Conservation (phyloP, 2,888 invertebrate genomes). For the Acronicta psi region DNA sequence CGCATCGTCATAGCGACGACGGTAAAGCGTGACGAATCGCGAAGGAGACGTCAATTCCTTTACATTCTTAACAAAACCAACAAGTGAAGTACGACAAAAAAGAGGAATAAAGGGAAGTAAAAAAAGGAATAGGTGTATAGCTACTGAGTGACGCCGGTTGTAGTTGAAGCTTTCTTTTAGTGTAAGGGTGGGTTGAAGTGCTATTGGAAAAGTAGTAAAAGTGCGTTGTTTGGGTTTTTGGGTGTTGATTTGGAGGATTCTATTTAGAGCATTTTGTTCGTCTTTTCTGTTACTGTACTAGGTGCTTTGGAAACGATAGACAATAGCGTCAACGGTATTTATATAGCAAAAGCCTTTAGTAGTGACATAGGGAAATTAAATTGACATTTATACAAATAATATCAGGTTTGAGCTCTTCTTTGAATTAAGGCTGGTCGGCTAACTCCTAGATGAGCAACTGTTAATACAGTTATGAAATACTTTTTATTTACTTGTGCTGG, state of each 20-base stretch:
- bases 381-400: too few relatives aligned
- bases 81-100: slow-evolving; percentile 78
- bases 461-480: too few relatives aligned
- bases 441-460: too few relatives aligned
- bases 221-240: slow-evolving; percentile 34
- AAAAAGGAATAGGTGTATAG: slow-evolving; percentile 56
- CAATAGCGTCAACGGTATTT: too few relatives aligned
- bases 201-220: slow-evolving; percentile 46
- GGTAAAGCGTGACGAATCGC: slow-evolving; percentile 82
- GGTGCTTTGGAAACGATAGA: too few relatives aligned
- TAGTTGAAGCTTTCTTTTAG: slow-evolving; percentile 56
- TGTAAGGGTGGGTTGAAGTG: slow-evolving; percentile 42
- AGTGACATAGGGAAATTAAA: too few relatives aligned
- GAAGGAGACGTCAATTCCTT: slow-evolving; percentile 84
- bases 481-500: too few relatives aligned
- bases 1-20: slow-evolving; percentile 81
- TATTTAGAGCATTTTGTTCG: slow-evolving; percentile 30
- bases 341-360: too few relatives aligned
- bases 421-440: too few relatives aligned
- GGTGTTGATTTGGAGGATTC: slow-evolving; percentile 42
- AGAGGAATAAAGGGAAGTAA: slow-evolving; percentile 58
- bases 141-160: slow-evolving; percentile 60
- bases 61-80: slow-evolving; percentile 85
- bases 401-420: too few relatives aligned
- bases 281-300: not conserved